Base-by-base conservation (phyloP, 2,797 vertebrate species). In the Lacerta agilis region DNA sequence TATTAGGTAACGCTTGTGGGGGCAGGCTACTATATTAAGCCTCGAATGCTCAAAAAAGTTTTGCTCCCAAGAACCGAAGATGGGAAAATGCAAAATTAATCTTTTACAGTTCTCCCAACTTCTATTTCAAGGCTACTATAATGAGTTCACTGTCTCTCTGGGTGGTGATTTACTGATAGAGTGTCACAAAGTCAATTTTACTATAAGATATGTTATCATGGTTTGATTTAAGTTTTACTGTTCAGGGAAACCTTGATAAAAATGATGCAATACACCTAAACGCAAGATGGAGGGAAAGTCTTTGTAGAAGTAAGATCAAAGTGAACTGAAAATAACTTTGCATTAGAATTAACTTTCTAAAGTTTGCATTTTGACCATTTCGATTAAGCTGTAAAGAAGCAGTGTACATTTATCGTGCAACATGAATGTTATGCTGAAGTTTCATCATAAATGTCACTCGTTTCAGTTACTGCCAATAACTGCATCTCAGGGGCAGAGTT, bases 201-300 rank as follows among this genome's bases (percentile, higher is more conserved):
- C 75, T 64, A 78, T 83, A 83, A 86, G 77, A 90, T 78, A 93
- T 75, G 88, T 90, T 89, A 90, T 43, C 58, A 66, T 69, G 73
- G 79, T 90, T 87, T 81, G 43, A 88, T 73, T 72, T 90, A 88
- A 89, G 83, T 92, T 88, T 87, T 87, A 85, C 81, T 89, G 86
- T 90, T 93, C 92, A 88, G 55, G 77, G 77, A 94, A 94, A 93
- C 88, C 89, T 87, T 91, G 72, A 91, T 91, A 86, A 95, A 89
- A 95, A 86, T 85, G 66, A 73, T 78, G 43, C 55, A 86, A 58
- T 84, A 87, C 0, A 23, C 45, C 27, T 82, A 81, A 81, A 76
- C 10, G 13, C 43, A n/a, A 25, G 4, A 55, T 13, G 17, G 49
- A 20, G 9, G 64, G 27, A 80, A 86, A 82, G 27, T 27, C 87